These are phyloP conservation scores for Subacronicta megacephala DNA, from an alignment of 2,888 invertebrate genomes.

Conservation along the genomic window DNA sequence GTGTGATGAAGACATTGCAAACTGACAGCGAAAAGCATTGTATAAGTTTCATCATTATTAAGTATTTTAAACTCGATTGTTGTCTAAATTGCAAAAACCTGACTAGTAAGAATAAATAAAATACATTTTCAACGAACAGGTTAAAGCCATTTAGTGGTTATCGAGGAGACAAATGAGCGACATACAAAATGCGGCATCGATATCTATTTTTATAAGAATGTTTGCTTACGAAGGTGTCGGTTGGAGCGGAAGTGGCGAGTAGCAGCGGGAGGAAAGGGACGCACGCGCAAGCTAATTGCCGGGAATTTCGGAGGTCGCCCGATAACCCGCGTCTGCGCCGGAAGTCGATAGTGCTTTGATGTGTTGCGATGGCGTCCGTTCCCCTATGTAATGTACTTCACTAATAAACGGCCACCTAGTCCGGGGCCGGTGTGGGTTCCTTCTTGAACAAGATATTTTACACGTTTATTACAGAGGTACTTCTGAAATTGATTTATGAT, in stretches of 20 bases:
- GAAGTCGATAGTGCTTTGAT: slow-evolving; percentile 87
- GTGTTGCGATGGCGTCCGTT: slow-evolving; percentile 79
- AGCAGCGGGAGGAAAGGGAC: slow-evolving; percentile 72
- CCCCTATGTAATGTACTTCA: slow-evolving; percentile 64
- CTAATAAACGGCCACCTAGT: slow-evolving; percentile 56
- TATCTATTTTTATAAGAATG: slow-evolving; percentile 50
- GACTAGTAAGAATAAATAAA: not conserved
- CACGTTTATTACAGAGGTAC: not conserved
- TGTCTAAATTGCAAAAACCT: not conserved
- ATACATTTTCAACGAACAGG: slow-evolving; percentile 19
- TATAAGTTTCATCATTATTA: not conserved
- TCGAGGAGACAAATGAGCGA: slow-evolving; percentile 25
- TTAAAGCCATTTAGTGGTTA: slow-evolving; percentile 19
- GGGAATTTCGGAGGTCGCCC: slow-evolving; percentile 86
- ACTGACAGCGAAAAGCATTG: too few species aligned
- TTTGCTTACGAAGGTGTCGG: slow-evolving; percentile 65
- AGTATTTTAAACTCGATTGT: not conserved
- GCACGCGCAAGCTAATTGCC: slow-evolving; percentile 80
- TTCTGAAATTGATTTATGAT: slow-evolving; percentile 11
- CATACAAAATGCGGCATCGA: slow-evolving; percentile 41
- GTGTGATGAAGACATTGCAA: too few species aligned
- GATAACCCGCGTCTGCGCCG: slow-evolving; percentile 85
- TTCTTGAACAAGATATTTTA: slow-evolving; percentile 5
- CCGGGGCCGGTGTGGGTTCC: slow-evolving; percentile 5
- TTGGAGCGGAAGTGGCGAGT: slow-evolving; percentile 68